These are phyloP conservation scores for Isichthys henryi DNA, from an alignment of 2,113 vertebrate species.

Conservation along the genomic window DNA sequence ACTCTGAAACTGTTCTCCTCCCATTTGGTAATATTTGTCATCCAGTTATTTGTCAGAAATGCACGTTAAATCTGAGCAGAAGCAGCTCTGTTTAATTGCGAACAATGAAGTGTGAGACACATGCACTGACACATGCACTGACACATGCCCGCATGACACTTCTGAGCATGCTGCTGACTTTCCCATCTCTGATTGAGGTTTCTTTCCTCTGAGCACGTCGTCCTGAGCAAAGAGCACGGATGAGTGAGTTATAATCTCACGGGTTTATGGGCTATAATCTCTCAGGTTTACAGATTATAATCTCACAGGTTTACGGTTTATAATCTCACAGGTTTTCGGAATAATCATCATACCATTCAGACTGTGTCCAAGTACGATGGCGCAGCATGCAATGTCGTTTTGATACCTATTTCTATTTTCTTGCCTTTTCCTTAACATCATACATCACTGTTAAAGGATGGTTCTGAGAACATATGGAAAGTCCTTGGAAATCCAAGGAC, in stretches of 20 bases:
- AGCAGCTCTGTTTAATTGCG: neutral
- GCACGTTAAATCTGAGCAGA: neutral
- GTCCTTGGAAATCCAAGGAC: neutral
- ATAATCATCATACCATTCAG: conserved; percentile 28
- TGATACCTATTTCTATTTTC: neutral
- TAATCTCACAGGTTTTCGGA: neutral
- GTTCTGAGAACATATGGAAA: neutral
- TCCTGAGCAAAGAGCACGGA: neutral
- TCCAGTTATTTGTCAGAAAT: neutral
- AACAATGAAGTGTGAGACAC: neutral
- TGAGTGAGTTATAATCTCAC: conserved; percentile 34
- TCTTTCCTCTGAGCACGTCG: conserved; percentile 4
- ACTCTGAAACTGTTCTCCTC: neutral
- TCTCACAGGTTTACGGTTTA: conserved; percentile 25
- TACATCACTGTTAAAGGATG: neutral
- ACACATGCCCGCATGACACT: neutral
- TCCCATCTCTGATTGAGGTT: neutral
- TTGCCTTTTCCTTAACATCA: neutral
- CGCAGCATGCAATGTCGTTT: neutral
- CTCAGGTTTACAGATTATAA: conserved; percentile 20
- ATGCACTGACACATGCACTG: neutral
- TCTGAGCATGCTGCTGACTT: neutral
- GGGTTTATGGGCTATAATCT: conserved; percentile 22
- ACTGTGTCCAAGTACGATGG: neutral
- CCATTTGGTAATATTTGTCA: neutral